These are phyloP conservation scores for Seriola rivoliana DNA, from an alignment of 2,113 vertebrate genomes.

Conservation along the genomic window DNA sequence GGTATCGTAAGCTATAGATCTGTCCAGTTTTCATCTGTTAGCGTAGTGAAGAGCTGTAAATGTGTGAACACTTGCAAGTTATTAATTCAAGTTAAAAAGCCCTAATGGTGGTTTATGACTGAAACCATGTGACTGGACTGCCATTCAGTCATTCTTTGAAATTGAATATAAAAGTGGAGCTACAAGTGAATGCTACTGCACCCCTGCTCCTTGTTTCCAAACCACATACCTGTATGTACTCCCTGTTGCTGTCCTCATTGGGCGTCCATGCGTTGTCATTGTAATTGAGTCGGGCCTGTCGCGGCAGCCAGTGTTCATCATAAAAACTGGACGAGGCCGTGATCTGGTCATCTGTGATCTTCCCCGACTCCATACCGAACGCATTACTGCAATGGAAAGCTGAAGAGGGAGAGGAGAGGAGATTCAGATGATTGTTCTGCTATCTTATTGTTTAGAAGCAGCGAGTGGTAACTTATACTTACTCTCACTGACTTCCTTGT, in stretches of 20 bases:
- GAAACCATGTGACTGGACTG: neutral
- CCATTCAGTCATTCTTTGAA: neutral
- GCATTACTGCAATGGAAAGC: constrained; percentile 95
- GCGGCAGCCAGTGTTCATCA: constrained; percentile 91
- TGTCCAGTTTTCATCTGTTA: neutral
- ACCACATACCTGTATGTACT: constrained; percentile 88
- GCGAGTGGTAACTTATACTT: constrained; percentile 73
- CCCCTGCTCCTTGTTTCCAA: neutral
- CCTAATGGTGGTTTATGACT: neutral
- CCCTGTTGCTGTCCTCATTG: constrained; percentile 93
- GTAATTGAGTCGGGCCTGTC: constrained; percentile 94
- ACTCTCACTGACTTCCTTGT: constrained; percentile 94
- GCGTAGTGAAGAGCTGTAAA: no score
- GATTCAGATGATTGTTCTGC: neutral
- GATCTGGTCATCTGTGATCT: constrained; percentile 96
- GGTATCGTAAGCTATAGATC: neutral
- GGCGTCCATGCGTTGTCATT: constrained; percentile 97
- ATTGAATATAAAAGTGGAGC: neutral
- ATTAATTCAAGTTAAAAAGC: neutral
- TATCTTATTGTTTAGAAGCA: neutral
- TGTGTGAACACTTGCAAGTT: neutral
- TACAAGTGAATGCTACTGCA: neutral
- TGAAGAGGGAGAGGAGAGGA: constrained; percentile 58
- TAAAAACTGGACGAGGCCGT: constrained; percentile 92
- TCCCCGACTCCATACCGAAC: constrained; percentile 95